A percentile compares a stretch with the other conserved stretches of the same genome.
These are phyloP conservation scores for Barbus barbus DNA, from an alignment of 2,113 vertebrate genomes.

Conservation along the genomic window DNA sequence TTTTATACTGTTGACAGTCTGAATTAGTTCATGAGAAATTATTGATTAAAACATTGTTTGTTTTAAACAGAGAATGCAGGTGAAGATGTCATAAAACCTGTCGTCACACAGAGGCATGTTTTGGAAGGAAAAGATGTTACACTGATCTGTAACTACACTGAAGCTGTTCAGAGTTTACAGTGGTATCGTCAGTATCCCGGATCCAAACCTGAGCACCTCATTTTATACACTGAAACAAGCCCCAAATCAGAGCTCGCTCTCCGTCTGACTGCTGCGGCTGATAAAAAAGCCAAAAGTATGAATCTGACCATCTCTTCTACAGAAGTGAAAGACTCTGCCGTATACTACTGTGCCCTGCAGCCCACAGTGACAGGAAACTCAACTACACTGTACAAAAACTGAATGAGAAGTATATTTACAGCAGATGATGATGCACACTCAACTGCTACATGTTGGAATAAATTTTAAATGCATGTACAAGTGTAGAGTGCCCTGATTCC, in stretches of 20 bases:
- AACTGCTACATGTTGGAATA: too few species aligned
- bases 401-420: neutral
- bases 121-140: neutral
- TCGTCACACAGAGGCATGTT: neutral
- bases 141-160: slow-evolving; percentile 31
- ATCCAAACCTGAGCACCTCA: slow-evolving; percentile 16
- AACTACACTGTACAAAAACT: slow-evolving; percentile 45
- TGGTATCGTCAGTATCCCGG: slow-evolving; percentile 39
- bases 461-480: too few species aligned
- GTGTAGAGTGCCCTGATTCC: too few species aligned
- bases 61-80: slow-evolving; percentile 5
- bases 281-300: slow-evolving; percentile 1
- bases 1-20: neutral
- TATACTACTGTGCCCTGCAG: slow-evolving; percentile 52
- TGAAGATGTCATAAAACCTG: neutral
- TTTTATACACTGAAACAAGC: neutral
- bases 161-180: rapidly evolving
- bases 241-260: neutral
- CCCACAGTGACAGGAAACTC: slow-evolving; percentile 50
- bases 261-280: neutral
- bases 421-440: neutral
- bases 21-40: neutral
- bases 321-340: slow-evolving; percentile 42
- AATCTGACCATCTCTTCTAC: slow-evolving; percentile 43
- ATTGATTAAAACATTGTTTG: neutral